These are phyloP conservation scores for Aphidius gifuensis DNA, from an alignment of 1,140 invertebrate genomes.

Conservation along the genomic window DNA sequence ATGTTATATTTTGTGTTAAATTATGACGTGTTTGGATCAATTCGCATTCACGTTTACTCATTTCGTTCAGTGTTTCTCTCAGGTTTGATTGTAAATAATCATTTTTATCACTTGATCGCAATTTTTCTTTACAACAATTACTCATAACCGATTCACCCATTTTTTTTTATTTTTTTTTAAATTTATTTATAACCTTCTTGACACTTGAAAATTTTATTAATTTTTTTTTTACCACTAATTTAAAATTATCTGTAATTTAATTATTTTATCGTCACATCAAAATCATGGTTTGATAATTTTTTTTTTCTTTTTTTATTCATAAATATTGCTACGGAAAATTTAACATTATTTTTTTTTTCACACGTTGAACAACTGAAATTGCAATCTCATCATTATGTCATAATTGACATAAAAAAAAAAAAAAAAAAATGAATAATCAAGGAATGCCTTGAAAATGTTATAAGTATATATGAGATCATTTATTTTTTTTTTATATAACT, in stretches of 20 bases:
- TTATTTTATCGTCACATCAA: not conserved
- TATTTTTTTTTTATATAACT: no score
- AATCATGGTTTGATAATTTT: no score
- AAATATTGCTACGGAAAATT: no score
- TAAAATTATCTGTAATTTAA: not conserved
- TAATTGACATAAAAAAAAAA: no score
- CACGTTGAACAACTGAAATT: no score
- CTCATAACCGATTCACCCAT: no score
- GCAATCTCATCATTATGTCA: no score
- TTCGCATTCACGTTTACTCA: slow-evolving; percentile 37
- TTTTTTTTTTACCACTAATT: not conserved
- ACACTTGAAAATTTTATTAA: not conserved
- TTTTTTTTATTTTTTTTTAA: not conserved
- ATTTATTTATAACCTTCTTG: not conserved
- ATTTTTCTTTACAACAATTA: not conserved
- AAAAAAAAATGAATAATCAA: no score
- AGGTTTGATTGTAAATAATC: not conserved
- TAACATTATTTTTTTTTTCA: no score
- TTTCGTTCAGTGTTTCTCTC: slow-evolving; percentile 21
- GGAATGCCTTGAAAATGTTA: no score
- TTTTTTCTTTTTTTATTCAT: no score
- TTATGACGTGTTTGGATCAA: slow-evolving; percentile 34
- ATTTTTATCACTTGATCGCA: not conserved
- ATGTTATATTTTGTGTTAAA: slow-evolving; percentile 38
- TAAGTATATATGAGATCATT: no score